phyloP scores from a whole-genome alignment of 2,888 invertebrate species.

The Thumatha senex region DNA sequence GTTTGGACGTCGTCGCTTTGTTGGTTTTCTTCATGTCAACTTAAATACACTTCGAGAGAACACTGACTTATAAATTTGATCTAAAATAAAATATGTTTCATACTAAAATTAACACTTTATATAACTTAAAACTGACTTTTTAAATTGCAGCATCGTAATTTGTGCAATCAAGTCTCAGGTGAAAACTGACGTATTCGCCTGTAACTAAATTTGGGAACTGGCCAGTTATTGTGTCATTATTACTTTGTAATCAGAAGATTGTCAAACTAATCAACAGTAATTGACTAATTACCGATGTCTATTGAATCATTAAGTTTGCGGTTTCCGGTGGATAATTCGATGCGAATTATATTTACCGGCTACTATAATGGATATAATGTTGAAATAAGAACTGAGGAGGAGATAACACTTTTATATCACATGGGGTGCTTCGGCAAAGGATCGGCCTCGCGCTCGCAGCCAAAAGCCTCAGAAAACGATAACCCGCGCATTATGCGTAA shows the following conservation, averaged over 20 bases:
- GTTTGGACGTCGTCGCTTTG: background rate
- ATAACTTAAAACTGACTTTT: constrained; percentile 43
- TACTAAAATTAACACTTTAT: constrained; percentile 21
- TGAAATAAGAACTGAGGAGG: constrained; percentile 82
- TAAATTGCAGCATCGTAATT: constrained; percentile 57
- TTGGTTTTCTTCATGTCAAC: background rate
- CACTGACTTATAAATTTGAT: constrained; percentile 20
- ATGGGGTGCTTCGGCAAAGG: constrained; percentile 92
- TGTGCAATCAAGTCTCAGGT: constrained; percentile 38
- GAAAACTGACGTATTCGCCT: constrained; percentile 52
- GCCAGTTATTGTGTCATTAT: constrained; percentile 72
- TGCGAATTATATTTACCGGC: constrained; percentile 81
- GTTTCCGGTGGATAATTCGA: constrained; percentile 72
- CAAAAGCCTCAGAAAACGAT: constrained; percentile 63
- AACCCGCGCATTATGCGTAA: constrained; percentile 78
- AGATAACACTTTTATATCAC: constrained; percentile 85
- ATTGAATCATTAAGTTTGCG: constrained; percentile 71
- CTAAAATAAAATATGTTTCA: constrained; percentile 12
- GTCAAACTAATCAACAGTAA: constrained; percentile 72
- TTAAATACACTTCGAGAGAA: constrained; percentile 8
- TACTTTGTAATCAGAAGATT: constrained; percentile 72
- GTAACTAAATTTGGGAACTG: constrained; percentile 69
- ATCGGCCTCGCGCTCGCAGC: constrained; percentile 84
- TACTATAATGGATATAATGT: constrained; percentile 87
- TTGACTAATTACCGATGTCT: constrained; percentile 63